Percentiles rank a stretch among this genome's conserved stretches.
Conservation (phyloP, 2,797 vertebrate species). For the Ficedula albicollis region DNA sequence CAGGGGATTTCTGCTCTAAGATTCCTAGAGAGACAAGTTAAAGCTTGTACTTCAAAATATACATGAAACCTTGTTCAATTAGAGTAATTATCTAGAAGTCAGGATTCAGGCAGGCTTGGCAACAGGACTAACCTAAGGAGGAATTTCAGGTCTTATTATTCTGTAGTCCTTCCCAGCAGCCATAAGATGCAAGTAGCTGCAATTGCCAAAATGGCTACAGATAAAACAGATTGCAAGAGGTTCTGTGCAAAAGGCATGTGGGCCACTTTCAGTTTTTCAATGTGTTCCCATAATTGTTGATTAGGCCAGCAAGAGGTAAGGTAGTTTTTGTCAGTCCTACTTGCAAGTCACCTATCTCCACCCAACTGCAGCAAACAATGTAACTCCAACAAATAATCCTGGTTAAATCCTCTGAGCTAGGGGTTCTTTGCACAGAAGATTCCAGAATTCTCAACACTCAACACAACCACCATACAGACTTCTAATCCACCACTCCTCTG, state of each 20-base stretch:
- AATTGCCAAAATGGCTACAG: neutral
- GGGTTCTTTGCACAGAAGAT: neutral
- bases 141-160: neutral
- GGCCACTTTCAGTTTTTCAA: neutral
- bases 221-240: neutral
- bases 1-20: neutral
- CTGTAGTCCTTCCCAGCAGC: neutral
- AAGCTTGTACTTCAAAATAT: neutral
- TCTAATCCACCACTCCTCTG: neutral
- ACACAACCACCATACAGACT: neutral
- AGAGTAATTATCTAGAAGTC: neutral
- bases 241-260: neutral
- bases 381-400: neutral
- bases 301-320: neutral
- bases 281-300: neutral
- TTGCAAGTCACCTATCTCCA: neutral
- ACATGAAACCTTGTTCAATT: neutral
- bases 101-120: neutral
- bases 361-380: neutral
- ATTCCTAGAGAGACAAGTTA: conserved; percentile 24
- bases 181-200: neutral
- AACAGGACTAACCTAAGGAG: neutral
- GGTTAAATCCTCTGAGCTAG: neutral
- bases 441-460: neutral
- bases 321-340: neutral